Conservation (phyloP, 2,888 invertebrate species). For the Notocelia uddmanniana region DNA sequence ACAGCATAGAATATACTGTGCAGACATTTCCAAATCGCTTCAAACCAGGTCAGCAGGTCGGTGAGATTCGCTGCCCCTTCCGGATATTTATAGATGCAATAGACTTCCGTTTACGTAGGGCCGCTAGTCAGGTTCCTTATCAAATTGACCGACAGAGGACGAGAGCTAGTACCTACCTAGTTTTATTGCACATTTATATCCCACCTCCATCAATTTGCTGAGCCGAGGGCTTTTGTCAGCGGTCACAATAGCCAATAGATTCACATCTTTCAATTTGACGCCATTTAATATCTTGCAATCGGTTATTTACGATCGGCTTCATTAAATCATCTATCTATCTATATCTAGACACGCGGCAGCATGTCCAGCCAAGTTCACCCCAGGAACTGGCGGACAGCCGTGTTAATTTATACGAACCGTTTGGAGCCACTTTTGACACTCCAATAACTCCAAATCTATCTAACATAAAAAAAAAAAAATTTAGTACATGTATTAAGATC, state of each 20-base stretch:
- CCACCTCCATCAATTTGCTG: conserved; percentile 12
- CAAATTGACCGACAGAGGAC: conserved; percentile 43
- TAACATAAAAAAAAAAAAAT: too few relatives aligned
- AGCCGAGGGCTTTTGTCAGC: conserved; percentile 3
- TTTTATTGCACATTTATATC: conserved; percentile 42
- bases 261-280: not conserved
- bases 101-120: conserved; percentile 41
- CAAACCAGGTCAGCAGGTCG: conserved; percentile 53
- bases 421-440: too few relatives aligned
- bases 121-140: conserved; percentile 44
- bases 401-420: too few relatives aligned
- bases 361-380: too few relatives aligned
- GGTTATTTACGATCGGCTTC: too few relatives aligned
- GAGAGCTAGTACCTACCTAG: conserved; percentile 39
- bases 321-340: too few relatives aligned
- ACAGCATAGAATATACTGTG: not conserved
- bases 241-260: not conserved
- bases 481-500: too few relatives aligned
- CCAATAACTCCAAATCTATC: too few relatives aligned
- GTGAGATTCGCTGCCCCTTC: conserved; percentile 46
- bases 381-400: too few relatives aligned
- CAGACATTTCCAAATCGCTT: conserved; percentile 47
- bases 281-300: not conserved
- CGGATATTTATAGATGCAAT: conserved; percentile 48
- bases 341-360: too few relatives aligned